phyloP scores from a whole-genome alignment of 2,113 vertebrate species.

The Diadophis punctatus region DNA sequence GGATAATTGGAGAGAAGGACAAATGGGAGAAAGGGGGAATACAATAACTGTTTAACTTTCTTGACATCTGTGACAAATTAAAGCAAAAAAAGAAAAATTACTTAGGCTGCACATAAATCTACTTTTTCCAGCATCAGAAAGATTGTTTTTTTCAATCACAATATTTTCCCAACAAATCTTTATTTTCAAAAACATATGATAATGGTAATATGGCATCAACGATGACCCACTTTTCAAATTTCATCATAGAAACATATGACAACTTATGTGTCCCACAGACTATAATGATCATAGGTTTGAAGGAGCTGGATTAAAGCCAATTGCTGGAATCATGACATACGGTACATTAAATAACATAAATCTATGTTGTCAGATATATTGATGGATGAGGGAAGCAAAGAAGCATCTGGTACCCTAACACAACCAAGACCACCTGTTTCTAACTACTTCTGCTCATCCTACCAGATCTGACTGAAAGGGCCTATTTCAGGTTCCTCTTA shows the following conservation, averaged over 20 bases:
- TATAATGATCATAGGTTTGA: not conserved
- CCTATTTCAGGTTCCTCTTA: not conserved
- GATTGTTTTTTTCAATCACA: not conserved
- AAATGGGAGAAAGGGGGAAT: not conserved
- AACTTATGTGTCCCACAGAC: not conserved
- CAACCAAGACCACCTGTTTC: not conserved
- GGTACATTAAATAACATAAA: not conserved
- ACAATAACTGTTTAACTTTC: not conserved
- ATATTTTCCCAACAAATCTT: not conserved
- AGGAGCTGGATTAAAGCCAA: not conserved
- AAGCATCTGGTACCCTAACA: not conserved
- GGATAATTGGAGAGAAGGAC: not conserved
- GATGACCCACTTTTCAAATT: not conserved
- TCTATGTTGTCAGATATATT: not conserved
- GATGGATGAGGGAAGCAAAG: not conserved
- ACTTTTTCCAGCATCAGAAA: not conserved
- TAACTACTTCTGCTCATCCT: not conserved
- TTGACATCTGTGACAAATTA: not conserved
- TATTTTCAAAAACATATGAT: not conserved
- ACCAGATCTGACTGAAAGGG: not conserved
- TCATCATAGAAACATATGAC: not conserved
- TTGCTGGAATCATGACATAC: not conserved
- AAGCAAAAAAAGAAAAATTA: not conserved
- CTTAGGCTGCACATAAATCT: not conserved
- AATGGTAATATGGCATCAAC: not conserved